A percentile compares a stretch with the other conserved stretches of the same genome.
These are phyloP conservation scores for Lucinisca nassula DNA, from an alignment of 2,888 invertebrate species.

Conservation along the genomic window DNA sequence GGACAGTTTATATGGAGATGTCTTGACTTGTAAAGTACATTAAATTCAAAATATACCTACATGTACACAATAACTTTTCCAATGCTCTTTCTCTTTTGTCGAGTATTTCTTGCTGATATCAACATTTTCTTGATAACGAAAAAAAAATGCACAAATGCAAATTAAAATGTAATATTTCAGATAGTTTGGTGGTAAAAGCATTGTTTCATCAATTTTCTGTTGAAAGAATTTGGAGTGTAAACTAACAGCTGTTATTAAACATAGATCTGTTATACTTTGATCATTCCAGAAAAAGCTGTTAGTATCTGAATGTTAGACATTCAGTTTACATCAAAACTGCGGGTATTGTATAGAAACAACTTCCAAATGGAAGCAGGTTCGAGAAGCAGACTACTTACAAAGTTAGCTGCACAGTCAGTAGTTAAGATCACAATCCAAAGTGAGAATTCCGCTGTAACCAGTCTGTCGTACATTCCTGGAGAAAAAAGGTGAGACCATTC, in stretches of 20 bases:
- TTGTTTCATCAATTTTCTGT: too few relatives aligned
- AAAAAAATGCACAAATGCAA: too few relatives aligned
- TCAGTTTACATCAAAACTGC: neutral
- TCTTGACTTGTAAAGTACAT: too few relatives aligned
- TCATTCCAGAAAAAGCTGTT: slow-evolving; percentile 1
- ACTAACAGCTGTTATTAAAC: neutral
- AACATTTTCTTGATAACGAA: too few relatives aligned
- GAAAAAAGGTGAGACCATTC: slow-evolving; percentile 8
- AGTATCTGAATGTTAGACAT: neutral
- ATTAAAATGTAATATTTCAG: too few relatives aligned
- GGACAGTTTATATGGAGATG: too few relatives aligned
- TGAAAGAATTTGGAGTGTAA: too few relatives aligned
- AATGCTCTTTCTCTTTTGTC: too few relatives aligned
- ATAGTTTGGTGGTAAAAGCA: too few relatives aligned
- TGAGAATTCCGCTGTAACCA: neutral
- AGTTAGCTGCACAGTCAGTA: slow-evolving; percentile 9
- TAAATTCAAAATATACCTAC: too few relatives aligned
- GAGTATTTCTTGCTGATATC: too few relatives aligned
- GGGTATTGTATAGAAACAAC: neutral
- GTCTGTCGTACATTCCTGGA: slow-evolving; percentile 1
- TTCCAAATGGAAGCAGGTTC: neutral
- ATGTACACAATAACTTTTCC: too few relatives aligned
- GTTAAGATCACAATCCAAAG: neutral
- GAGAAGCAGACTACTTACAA: neutral
- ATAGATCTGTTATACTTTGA: neutral